A percentile compares a stretch with the other conserved stretches of the same genome.
phyloP scores from a whole-genome alignment of 1,140 invertebrate genomes.

The Bombus superbus region DNA sequence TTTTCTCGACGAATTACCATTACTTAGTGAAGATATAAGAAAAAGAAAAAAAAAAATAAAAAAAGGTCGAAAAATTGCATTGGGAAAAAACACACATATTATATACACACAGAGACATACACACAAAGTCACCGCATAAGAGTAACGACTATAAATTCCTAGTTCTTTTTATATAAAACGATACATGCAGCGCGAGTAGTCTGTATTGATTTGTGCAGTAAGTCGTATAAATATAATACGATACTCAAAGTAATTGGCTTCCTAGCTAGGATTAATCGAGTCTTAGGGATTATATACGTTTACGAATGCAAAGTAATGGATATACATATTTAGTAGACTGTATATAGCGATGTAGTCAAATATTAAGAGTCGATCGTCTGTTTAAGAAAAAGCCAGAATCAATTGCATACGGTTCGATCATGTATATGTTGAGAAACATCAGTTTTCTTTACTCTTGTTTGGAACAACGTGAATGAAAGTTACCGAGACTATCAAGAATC shows the following conservation, averaged over 20 bases:
- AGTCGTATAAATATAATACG: constrained; percentile 51
- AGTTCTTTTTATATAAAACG: constrained; percentile 56
- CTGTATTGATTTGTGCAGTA: constrained; percentile 67
- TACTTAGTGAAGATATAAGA: background rate
- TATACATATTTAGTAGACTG: constrained; percentile 66
- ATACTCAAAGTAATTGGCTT: constrained; percentile 69
- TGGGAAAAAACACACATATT: background rate
- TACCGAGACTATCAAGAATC: background rate
- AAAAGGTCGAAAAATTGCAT: background rate
- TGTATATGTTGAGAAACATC: background rate
- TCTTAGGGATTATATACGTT: constrained; percentile 63
- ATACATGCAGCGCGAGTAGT: constrained; percentile 66
- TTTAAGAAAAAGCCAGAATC: constrained; percentile 62
- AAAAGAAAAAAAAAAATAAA: background rate
- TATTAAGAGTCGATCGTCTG: constrained; percentile 68
- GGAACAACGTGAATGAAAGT: background rate
- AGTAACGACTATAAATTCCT: constrained; percentile 44
- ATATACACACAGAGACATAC: background rate
- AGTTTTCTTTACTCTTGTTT: background rate
- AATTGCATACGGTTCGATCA: constrained; percentile 29
- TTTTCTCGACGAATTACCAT: constrained; percentile 4
- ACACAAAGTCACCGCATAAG: background rate
- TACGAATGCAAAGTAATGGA: constrained; percentile 61
- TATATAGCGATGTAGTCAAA: constrained; percentile 63
- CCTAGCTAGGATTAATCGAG: constrained; percentile 71